Evolutionary conservation across 1,140 invertebrate genomes (phyloP), one percentile per base, ranked within the genome.

Genomic region (Babylonia areolata): DNA sequence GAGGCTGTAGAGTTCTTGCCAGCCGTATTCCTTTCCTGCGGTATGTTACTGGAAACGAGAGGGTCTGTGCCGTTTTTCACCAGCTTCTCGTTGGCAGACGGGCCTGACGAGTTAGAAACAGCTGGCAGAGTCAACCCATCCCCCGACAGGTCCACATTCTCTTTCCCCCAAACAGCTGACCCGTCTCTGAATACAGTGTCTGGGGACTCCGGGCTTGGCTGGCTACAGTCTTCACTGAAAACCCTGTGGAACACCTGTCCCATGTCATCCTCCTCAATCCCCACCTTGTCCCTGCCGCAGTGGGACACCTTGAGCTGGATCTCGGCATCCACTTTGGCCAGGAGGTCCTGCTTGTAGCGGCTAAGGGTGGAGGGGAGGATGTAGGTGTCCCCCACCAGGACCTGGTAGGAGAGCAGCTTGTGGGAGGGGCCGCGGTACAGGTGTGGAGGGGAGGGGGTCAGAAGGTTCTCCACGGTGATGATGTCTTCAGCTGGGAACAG

Each of bases 361-460:
- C 84, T 40, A 86, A 84, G 82, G 28, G 23, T 75, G 82, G 64
- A 31, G 1, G 82, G 82, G 23, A 84, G 79, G 3, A 81, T 73
- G 82, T 86, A 89, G 35, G 84, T 35, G 15, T 81, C 80, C 28
- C 90, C 90, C 85, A 90, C 87, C 23, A 90, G 85, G 46, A 89
- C 81, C 42, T 89, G 87, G 87, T 88, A 90, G 28, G 90, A 86
- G 73, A 90, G 54, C 85, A 88, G 85, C 40, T 86, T 80, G 35
- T 71, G 51, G 11, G 88, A 86, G 2, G 90, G 87, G 0, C 88
- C 90, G 77, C 85, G 81, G 42, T 85, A 89, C 28, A 81, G 85
- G n/a, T 84, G 78, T 9, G 20, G 28, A 17, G 75, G 73, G 15
- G 40, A 33, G 40, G 80, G 79, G 81, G 87, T 81, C 37, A 91